Evolutionary conservation across 1,140 invertebrate species (phyloP), one percentile per base, ranked within the genome.

Genomic region (Saccostrea echinata): DNA sequence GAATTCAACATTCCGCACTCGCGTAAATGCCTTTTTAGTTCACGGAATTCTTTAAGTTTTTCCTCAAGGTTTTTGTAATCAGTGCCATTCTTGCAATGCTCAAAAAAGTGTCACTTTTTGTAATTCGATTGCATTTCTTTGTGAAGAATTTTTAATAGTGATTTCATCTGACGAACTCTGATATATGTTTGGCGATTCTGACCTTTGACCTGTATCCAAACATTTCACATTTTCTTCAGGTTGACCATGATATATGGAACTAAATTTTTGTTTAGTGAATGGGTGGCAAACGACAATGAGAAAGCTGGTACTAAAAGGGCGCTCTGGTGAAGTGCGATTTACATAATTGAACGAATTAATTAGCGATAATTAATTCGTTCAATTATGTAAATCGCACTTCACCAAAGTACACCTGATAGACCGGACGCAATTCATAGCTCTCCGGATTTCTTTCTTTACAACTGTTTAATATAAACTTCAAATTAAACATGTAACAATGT

Each of bases 41-140:
- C 68, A 27, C 68, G 68, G 11, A 76, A 76, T 33, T 76, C 27
- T 76, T 13, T 76, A 11, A 76, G 27, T 76, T 76, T 76, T 33
- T 16, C 3, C 3, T 76, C 68, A 33, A 76, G 27, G 27, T 16
- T 24, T 13, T 30, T 30, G 68, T 4, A 6, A 30, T 76, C 27
- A 13, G 3, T 76, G 68, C 16, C 27, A 76, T 30, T 76, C 30
- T 30, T 16, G 16, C 4, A 27, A 27, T 76, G 68, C 24, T 76
- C 33, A 16, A 16, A 30, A 33, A 30, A 30, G 9, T 35, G 27
- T 33, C 16, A 30, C 16, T 16, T 76, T 16, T 30, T 76, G 24
- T 76, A 16, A 33, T 30, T 76, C 27, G 8, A 33, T 30, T 24
- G 24, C 68, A 76, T 76, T 16, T 12, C 24, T 30, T 16, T 76